These are phyloP conservation scores for Plusia festucae DNA, from an alignment of 2,888 invertebrate species.

Conservation along the genomic window DNA sequence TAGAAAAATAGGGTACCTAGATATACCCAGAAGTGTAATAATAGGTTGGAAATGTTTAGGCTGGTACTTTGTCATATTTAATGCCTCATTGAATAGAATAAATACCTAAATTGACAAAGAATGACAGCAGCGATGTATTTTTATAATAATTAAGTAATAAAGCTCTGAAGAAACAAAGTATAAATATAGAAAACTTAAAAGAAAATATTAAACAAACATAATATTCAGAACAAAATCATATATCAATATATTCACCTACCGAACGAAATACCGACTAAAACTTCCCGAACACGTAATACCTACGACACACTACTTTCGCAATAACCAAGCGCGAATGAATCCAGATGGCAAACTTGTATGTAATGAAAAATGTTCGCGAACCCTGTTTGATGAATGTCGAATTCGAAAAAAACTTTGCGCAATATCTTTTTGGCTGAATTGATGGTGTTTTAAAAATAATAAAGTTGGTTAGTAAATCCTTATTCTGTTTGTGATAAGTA, in stretches of 20 bases:
- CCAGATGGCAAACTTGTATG: conserved; percentile 66
- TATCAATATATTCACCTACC: neutral
- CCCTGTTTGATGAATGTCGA: conserved; percentile 42
- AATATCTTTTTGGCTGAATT: conserved; percentile 26
- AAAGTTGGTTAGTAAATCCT: neutral
- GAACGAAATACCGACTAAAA: neutral
- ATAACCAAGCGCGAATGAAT: conserved; percentile 65
- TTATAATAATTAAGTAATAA: too few relatives aligned
- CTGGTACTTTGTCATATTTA: too few relatives aligned
- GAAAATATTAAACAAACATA: neutral
- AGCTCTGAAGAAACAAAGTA: too few relatives aligned
- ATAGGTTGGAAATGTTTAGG: too few relatives aligned
- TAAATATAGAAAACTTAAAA: neutral
- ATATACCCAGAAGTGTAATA: too few relatives aligned
- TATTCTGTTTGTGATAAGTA: too few relatives aligned
- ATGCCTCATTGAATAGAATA: too few relatives aligned
- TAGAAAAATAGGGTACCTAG: too few relatives aligned
- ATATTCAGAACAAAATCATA: neutral
- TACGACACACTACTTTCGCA: conserved; percentile 64
- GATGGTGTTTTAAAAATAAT: neutral
- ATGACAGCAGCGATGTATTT: too few relatives aligned
- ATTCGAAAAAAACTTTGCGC: conserved; percentile 4
- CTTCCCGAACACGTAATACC: conserved; percentile 55
- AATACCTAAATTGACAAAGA: too few relatives aligned
- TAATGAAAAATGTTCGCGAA: conserved; percentile 76